Percentiles rank a stretch among this genome's conserved stretches.
Evolutionary conservation across 2,888 invertebrate genomes (phyloP).

Genomic region (Cacoxenus indagator): DNA sequence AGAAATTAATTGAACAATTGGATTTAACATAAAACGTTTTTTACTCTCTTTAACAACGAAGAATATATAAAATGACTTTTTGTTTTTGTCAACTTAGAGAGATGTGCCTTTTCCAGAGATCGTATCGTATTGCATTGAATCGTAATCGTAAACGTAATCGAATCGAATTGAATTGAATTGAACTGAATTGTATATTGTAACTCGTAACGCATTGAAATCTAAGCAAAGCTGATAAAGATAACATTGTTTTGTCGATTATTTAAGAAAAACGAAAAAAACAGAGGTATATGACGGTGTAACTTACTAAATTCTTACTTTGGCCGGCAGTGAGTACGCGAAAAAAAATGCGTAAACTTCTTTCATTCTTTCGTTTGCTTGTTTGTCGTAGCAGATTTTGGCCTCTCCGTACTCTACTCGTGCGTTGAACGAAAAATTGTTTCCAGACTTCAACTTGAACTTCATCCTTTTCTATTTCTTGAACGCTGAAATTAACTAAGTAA

Average conservation of each 20-base stretch:
- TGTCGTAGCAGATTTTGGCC: conserved; percentile 12
- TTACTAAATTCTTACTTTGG: conserved; percentile 20
- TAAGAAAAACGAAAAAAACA: background rate
- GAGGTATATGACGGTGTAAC: conserved; percentile 11
- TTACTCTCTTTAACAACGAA: conserved; percentile 33
- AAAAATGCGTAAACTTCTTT: background rate
- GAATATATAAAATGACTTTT: conserved; percentile 30
- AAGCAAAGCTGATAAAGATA: conserved; percentile 2
- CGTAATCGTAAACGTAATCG: conserved; percentile 40
- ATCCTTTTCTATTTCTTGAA: conserved; percentile 2
- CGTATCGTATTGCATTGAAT: conserved; percentile 50
- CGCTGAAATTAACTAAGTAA: conserved; percentile 16
- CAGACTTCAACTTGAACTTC: background rate
- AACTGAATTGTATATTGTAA: conserved; percentile 17
- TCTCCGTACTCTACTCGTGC: background rate
- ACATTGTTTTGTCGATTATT: background rate
- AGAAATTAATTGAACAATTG: conserved; percentile 43
- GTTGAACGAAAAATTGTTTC: background rate
- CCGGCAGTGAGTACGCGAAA: background rate
- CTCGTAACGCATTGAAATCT: conserved; percentile 4
- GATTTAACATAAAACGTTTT: conserved; percentile 48
- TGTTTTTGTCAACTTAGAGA: conserved; percentile 50
- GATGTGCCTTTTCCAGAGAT: conserved; percentile 43
- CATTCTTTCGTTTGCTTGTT: conserved; percentile 8
- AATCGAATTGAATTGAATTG: conserved; percentile 34